phyloP scores from a whole-genome alignment of 2,797 vertebrate species.

The Sebastes jordani region DNA sequence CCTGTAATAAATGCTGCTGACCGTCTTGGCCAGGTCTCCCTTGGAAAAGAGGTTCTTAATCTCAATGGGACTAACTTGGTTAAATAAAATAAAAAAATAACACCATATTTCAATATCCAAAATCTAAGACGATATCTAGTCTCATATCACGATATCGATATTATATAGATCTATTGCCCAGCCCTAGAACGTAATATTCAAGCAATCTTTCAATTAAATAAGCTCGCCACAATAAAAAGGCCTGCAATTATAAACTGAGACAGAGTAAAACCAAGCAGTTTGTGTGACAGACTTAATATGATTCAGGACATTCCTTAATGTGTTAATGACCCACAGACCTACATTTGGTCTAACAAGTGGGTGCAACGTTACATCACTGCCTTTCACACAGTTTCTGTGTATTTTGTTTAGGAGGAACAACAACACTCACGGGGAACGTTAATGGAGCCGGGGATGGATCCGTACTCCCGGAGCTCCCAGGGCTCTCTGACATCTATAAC shows the following conservation, averaged over 20 bases:
- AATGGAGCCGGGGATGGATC: slow-evolving; percentile 87
- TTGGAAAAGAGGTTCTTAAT: too few species aligned
- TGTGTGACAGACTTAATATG: not conserved
- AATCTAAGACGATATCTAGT: too few species aligned
- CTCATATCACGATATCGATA: too few species aligned
- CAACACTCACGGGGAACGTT: slow-evolving; percentile 90
- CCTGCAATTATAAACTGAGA: not conserved
- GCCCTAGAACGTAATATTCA: not conserved
- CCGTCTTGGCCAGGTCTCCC: too few species aligned
- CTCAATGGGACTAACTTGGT: too few species aligned
- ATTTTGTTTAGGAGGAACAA: not conserved
- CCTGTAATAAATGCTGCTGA: too few species aligned
- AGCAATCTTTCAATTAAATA: not conserved
- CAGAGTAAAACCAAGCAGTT: too few species aligned
- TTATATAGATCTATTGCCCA: too few species aligned
- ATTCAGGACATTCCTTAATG: not conserved
- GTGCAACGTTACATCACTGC: not conserved
- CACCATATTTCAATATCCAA: too few species aligned
- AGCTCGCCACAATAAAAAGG: not conserved
- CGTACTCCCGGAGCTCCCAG: slow-evolving; percentile 89
- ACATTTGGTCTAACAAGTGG: not conserved
- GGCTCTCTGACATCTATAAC: slow-evolving; percentile 93
- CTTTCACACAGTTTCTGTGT: not conserved
- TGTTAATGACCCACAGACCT: too few species aligned
- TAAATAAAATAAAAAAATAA: too few species aligned